Conservation (phyloP, 37 sponge, comb jelly and placozoan species). For the Mnemiopsis leidyi region DNA sequence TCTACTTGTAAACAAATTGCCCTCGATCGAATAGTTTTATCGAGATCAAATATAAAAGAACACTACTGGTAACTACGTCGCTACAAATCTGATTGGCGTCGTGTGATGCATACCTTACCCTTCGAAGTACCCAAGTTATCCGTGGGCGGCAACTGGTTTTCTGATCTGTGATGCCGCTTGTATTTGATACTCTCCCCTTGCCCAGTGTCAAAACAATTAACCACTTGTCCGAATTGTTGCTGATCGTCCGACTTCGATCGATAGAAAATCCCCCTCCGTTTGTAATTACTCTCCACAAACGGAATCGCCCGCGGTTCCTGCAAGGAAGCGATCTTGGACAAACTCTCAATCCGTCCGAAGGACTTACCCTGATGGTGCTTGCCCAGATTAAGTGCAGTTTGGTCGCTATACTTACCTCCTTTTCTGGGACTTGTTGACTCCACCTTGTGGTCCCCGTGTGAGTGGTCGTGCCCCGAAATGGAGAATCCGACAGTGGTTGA, state of each 20-base stretch:
- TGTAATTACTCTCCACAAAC: not conserved
- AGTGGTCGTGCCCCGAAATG: not conserved
- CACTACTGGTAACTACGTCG: too few relatives aligned
- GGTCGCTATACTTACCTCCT: not conserved
- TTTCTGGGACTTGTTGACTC: not conserved
- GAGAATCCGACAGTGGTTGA: not conserved
- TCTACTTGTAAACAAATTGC: too few relatives aligned
- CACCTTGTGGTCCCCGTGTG: not conserved
- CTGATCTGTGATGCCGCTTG: not conserved
- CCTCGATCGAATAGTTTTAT: too few relatives aligned
- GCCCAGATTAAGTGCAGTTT: not conserved
- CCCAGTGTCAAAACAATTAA: not conserved
- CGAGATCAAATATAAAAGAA: too few relatives aligned
- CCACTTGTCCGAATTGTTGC: not conserved
- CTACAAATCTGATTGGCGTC: not conserved
- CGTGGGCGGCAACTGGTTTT: not conserved
- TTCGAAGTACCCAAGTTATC: not conserved
- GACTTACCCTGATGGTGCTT: not conserved
- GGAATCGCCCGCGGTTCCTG: not conserved
- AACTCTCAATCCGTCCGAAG: not conserved
- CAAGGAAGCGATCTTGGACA: not conserved
- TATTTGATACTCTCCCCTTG: not conserved
- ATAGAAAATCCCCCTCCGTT: slow-evolving; percentile 7
- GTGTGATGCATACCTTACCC: not conserved
- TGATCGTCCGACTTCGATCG: slow-evolving; percentile 34